Base-by-base conservation (phyloP, 2,113 vertebrate genomes). In the Cyprinodon tularosa region DNA sequence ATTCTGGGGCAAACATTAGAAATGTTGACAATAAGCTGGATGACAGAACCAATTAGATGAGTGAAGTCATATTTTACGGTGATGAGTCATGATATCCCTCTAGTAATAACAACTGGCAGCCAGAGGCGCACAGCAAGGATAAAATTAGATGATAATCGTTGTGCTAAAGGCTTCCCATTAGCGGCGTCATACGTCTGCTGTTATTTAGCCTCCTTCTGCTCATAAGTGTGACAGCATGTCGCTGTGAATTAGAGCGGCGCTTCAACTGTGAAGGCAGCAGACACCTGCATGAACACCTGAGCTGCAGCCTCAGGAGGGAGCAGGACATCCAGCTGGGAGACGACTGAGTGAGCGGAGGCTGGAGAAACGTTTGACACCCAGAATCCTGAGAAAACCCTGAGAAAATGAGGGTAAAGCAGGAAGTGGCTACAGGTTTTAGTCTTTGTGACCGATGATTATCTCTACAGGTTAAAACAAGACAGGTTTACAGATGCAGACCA, bases 71-170 rank as follows among this genome's bases (percentile, higher is more conserved):
- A 7, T 45, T 45, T 45, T 45, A 45, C 44, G 9, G 44, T 10
- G 50, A 20, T 57, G 50, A 57, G 50, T 57, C 50, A 57, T 3
- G 2, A n/a, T 8, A 20, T 2, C 50, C 44, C 50, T 57, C 50
- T 29, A 20, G 17, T n/a, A n/a, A 20, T 57, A 57, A n/a, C 9
- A 57, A 57, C 50, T n/a, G 20, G 50, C 50, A 57, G 50, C 50
- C 50, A 57, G 50, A 57, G 50, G 50, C 17, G 6, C 50, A 57
- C 17, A 57, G 48, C 48, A 50, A 20, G 17, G 50, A 57, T 57
- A 57, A 57, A 57, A 57, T 57, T 57, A 57, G 50, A 57, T 17
- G 50, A 53, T 57, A 57, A 57, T 57, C n/a, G 50, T 57, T 53
- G 50, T 53, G 50, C 50, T 53, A 53, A 53, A n/a, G 50, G 50